Evolutionary conservation across 2,888 invertebrate genomes (phyloP).

Genomic region (Andricus curvator): DNA sequence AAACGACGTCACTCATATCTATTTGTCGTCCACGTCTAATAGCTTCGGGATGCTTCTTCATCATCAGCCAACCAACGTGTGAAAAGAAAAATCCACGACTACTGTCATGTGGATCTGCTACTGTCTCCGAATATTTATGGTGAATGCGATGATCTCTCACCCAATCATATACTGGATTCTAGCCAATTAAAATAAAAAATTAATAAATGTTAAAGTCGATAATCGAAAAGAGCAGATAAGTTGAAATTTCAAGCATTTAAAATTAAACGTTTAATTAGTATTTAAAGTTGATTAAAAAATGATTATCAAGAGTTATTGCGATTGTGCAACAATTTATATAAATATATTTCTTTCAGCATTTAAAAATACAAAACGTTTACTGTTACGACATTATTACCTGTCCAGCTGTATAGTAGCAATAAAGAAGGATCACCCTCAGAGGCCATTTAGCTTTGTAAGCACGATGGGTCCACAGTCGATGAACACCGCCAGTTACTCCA

Average conservation of each 20-base stretch:
- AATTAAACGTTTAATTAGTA: too few species aligned
- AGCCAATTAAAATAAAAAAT: not conserved
- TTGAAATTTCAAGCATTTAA: too few species aligned
- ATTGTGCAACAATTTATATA: too few species aligned
- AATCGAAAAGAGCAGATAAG: too few species aligned
- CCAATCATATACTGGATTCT: conserved; percentile 88
- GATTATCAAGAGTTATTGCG: too few species aligned
- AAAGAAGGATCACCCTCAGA: conserved; percentile 1
- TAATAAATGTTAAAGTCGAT: too few species aligned
- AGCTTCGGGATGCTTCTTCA: conserved; percentile 93
- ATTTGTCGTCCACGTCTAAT: conserved; percentile 86
- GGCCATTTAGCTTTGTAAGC: conserved; percentile 30
- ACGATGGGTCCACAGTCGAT: conserved; percentile 13
- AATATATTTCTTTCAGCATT: too few species aligned
- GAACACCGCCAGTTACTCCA: conserved; percentile 30
- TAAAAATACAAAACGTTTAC: too few species aligned
- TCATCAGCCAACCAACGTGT: conserved; percentile 95
- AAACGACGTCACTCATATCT: conserved; percentile 88
- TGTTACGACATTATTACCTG: not conserved
- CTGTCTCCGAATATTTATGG: conserved; percentile 85
- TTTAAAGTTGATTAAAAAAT: not conserved
- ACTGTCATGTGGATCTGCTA: conserved; percentile 91
- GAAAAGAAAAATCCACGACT: conserved; percentile 94
- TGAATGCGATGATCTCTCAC: conserved; percentile 88
- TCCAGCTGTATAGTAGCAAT: not conserved